Evolutionary conservation across 2,797 vertebrate species (phyloP), one percentile per base, ranked within the genome.

Genomic region (Gallinago solitaria): DNA sequence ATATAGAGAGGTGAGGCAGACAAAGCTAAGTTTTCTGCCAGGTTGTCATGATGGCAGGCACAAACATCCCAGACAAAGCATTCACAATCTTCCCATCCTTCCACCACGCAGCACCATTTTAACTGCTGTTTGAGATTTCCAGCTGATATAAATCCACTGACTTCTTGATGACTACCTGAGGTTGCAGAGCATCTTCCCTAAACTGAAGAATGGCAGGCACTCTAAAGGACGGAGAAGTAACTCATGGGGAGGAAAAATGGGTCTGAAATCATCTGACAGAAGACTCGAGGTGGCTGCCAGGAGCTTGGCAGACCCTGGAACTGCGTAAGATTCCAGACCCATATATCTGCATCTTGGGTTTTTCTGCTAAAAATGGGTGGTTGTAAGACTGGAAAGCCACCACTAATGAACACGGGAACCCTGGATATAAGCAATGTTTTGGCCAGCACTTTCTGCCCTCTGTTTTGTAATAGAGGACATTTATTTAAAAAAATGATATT

Each of bases 31-130:
- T 15, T 75, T 45, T 61, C 60, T 30, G 41, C 6, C 28, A 54
- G 37, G 28, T 21, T n/a, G 5, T 30, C 13, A 23, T 21, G 45
- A 77, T 2, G 1, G 53, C 28, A 91, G n/a, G n/a, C 32, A 65
- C 0, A 2, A 75, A 61, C 16, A 74, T 6, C 19, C 20, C 27
- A 79, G 60, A 57, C 27, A 61, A 92, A 57, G 35, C 0, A 2
- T 15, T 69, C 33, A 15, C 0, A 0, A 25, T 43, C 43, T 90
- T 12, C n/a, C 51, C 0, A 0, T 23, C 47, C 43, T 90, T 12
- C n/a, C 51, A 69, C 35, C 15, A 47, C 16, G 6, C 41, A 56
- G 32, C 6, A n/a, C 21, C 32, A 7, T n/a, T 85, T 87, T 39
- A 64, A 91, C 28, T 1, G 3, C 19, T 3, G 5, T 16, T 59